These are phyloP conservation scores for Trichomycterus rosablanca DNA, from an alignment of 2,113 vertebrate species.

Conservation along the genomic window DNA sequence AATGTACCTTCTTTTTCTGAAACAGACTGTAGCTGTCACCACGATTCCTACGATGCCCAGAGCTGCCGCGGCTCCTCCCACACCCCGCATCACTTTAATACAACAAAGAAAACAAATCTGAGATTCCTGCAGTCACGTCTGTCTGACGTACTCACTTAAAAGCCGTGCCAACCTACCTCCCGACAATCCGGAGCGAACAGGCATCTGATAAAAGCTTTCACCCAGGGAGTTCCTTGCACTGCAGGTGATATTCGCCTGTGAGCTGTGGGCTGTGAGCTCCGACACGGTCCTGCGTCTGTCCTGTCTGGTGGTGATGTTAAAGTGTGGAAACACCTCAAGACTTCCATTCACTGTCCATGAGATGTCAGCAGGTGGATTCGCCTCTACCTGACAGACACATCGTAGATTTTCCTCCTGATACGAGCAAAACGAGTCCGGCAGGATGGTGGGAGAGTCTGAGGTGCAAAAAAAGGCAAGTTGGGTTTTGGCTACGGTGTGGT, in stretches of 20 bases:
- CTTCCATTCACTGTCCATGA: constrained; percentile 45
- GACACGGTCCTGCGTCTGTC: not conserved
- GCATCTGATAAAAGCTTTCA: not conserved
- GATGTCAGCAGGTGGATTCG: constrained; percentile 38
- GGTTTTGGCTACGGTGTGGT: too few species aligned
- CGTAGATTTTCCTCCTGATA: not conserved
- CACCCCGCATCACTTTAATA: too few species aligned
- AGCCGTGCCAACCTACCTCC: too few species aligned
- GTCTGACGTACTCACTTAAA: too few species aligned
- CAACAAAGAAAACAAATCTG: too few species aligned
- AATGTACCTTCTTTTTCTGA: too few species aligned
- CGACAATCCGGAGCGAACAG: too few species aligned
- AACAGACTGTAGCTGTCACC: too few species aligned
- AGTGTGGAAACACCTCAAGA: not conserved
- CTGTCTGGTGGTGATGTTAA: constrained; percentile 10
- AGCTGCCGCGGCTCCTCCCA: too few species aligned
- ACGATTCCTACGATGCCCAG: too few species aligned
- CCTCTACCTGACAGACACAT: constrained; percentile 44
- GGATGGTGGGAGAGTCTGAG: constrained; percentile 45
- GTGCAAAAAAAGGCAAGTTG: not conserved
- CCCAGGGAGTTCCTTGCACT: constrained; percentile 28
- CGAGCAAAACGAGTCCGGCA: constrained; percentile 43
- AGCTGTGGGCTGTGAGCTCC: constrained; percentile 5
- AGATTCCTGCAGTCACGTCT: too few species aligned
- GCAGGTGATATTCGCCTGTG: constrained; percentile 32